Evolutionary conservation across 2,888 invertebrate species (phyloP).

Genomic region (Gisinianus flammeolus): DNA sequence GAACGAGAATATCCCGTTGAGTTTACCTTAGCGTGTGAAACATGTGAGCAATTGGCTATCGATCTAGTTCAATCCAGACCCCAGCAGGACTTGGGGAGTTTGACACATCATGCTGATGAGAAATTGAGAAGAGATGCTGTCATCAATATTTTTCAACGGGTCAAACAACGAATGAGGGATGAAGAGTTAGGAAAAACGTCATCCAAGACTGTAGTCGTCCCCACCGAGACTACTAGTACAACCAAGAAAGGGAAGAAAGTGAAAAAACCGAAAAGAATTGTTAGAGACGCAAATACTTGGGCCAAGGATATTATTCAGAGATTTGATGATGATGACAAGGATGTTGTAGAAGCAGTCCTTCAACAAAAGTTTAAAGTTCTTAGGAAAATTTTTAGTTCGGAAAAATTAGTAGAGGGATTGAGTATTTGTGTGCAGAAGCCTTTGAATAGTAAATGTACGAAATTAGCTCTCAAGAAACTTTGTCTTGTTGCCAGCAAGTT

Average conservation of each 20-base stretch:
- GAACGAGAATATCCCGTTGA: conserved; percentile 75
- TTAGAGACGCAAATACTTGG: conserved; percentile 67
- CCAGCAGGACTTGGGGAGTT: conserved; percentile 69
- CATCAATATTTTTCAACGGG: conserved; percentile 68
- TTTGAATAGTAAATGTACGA: conserved; percentile 31
- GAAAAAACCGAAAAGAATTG: neutral
- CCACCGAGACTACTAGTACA: too few species aligned
- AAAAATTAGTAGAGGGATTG: conserved; percentile 65
- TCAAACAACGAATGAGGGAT: conserved; percentile 58
- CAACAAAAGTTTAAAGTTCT: conserved; percentile 62
- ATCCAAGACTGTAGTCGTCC: too few species aligned
- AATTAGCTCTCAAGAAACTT: conserved; percentile 46
- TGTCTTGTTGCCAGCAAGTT: conserved; percentile 39
- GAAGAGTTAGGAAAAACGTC: neutral
- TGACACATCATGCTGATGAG: conserved; percentile 74
- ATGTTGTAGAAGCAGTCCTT: conserved; percentile 67
- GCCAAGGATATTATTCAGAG: conserved; percentile 71
- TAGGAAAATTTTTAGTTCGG: conserved; percentile 64
- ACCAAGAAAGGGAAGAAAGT: neutral
- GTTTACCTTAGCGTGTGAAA: conserved; percentile 73
- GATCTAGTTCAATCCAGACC: conserved; percentile 46
- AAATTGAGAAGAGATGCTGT: conserved; percentile 73
- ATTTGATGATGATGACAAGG: conserved; percentile 71
- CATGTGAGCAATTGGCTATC: conserved; percentile 60
- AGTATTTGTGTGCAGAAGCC: conserved; percentile 65